Conservation (phyloP, 2,113 vertebrate genomes). For the Montifringilla adamsi region DNA sequence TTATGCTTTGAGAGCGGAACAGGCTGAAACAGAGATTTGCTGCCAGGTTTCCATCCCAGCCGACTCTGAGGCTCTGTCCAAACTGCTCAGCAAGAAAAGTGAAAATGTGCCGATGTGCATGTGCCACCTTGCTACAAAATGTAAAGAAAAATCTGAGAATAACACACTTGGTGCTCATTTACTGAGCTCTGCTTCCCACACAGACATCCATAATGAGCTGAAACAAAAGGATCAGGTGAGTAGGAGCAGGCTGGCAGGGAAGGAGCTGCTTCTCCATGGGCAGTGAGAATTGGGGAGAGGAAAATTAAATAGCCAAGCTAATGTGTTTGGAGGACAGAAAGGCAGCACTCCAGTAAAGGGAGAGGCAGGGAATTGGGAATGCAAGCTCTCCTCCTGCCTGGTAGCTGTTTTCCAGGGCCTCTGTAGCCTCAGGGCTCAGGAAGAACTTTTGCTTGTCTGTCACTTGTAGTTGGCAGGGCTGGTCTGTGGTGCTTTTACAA, state of each 20-base stretch:
- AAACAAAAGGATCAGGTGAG: conserved; percentile 21
- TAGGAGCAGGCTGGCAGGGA: not conserved
- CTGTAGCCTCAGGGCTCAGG: not conserved
- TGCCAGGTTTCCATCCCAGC: not conserved
- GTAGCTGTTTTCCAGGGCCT: not conserved
- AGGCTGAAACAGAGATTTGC: not conserved
- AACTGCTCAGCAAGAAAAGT: not conserved
- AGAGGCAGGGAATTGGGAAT: not conserved
- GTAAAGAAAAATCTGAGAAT: conserved; percentile 1
- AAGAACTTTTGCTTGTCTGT: not conserved
- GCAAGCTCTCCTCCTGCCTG: not conserved
- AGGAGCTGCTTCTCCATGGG: not conserved
- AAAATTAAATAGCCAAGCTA: not conserved
- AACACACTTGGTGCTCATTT: conserved; percentile 20
- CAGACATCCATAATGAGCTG: not conserved
- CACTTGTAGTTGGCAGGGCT: not conserved
- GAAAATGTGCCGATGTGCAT: not conserved
- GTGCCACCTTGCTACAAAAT: not conserved
- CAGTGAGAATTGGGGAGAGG: not conserved
- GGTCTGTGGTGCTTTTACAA: not conserved
- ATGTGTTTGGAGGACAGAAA: not conserved
- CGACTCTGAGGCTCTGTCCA: not conserved
- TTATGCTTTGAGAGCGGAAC: not conserved
- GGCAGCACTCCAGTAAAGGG: not conserved
- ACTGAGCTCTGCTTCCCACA: not conserved